Evolutionary conservation across 1,140 invertebrate species (phyloP), one percentile per base, ranked within the genome.

Genomic region (Saxidomus purpurata): DNA sequence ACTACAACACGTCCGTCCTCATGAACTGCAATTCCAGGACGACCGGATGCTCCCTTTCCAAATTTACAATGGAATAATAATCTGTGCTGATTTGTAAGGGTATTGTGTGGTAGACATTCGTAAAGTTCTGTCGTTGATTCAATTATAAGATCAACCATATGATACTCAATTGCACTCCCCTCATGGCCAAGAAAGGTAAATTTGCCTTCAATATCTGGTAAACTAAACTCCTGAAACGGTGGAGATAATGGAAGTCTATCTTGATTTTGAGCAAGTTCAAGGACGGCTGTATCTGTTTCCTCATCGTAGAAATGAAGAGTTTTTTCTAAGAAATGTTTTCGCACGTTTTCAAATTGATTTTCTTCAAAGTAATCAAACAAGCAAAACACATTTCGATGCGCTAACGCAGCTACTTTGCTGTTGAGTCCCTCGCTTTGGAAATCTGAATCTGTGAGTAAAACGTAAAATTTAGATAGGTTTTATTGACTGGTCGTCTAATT

Each of bases 1-100:
- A 84, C 82, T 28, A 84, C 43, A 43, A 84, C 63, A 31, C 28
- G 0, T 43, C 63, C 63, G 28, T 84, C 36, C 34, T 69, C 63
- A 0, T 25, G 6, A 25, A 84, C 43, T 22, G 49, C 9, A 13
- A 84, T 47, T 8, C 82, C 82, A 43, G 82, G 82, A 19, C 36
- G 9, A 22, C 82, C 82, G 13, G 82, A 84, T 13, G 82, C 82
- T 28, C 82, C 82, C 31, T 84, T 67, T 8, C 38, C 28, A 47
- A 43, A 67, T 0, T 22, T 31, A 25, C 82, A 84, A 67, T 84
- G 82, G 67, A 84, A 84, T 43, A 84, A 36, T 9, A 71, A 40
- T 69, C 82, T 40, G 17, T 67, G 9, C 49, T 31, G 15, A 36
- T 69, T 84, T 34, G n/a, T 1, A 3, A 84, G 31, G 19, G 3